These are phyloP conservation scores for Selenia dentaria DNA, from an alignment of 2,888 invertebrate genomes.

Conservation along the genomic window DNA sequence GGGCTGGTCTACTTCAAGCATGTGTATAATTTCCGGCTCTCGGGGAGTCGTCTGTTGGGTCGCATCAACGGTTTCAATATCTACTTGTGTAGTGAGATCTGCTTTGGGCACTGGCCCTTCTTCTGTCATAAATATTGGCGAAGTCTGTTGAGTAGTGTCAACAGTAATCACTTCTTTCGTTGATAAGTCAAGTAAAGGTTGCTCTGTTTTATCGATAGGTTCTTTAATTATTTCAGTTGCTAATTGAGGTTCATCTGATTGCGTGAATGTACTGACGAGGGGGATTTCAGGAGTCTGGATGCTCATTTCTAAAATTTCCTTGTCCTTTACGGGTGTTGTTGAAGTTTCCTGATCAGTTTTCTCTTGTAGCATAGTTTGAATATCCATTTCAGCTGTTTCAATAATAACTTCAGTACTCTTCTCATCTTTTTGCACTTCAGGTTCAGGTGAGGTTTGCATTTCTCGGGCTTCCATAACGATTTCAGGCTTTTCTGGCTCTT, in stretches of 20 bases:
- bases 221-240: slow-evolving; percentile 27
- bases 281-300: slow-evolving; percentile 70
- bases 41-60: neutral
- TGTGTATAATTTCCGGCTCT: neutral
- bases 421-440: slow-evolving; percentile 57
- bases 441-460: slow-evolving; percentile 83
- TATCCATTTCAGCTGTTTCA: slow-evolving; percentile 67
- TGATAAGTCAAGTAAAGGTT: slow-evolving; percentile 26
- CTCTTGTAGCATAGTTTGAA: slow-evolving; percentile 64
- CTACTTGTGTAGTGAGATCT: neutral
- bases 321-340: slow-evolving; percentile 62
- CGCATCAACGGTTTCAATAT: neutral
- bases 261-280: slow-evolving; percentile 65
- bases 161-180: slow-evolving; percentile 42
- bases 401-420: slow-evolving; percentile 67
- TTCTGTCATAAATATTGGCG: slow-evolving; percentile 40
- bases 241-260: slow-evolving; percentile 67
- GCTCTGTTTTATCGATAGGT: slow-evolving; percentile 26
- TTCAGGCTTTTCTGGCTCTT: slow-evolving; percentile 56
- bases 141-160: slow-evolving; percentile 56
- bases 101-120: slow-evolving; percentile 22
- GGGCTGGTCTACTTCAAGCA: too few species aligned
- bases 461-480: slow-evolving; percentile 74
- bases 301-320: slow-evolving; percentile 58
- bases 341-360: slow-evolving; percentile 67